Evolutionary conservation across 1,140 invertebrate genomes (phyloP).

Genomic region (Orussus abietinus): DNA sequence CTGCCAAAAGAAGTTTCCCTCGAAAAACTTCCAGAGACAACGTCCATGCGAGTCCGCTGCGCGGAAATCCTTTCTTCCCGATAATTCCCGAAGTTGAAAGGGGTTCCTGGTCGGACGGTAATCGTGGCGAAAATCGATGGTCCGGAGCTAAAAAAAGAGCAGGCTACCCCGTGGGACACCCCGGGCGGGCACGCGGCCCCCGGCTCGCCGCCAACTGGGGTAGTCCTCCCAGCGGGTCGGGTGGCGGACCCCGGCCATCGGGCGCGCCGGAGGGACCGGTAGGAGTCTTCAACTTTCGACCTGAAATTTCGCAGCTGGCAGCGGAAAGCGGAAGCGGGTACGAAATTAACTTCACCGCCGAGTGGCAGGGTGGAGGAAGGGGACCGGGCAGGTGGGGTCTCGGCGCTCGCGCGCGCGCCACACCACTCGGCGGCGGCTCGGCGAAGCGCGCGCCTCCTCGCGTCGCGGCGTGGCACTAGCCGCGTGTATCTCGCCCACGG

Average conservation of each 20-base stretch:
- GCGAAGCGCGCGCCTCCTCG: too few relatives aligned
- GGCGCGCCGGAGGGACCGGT: conserved; percentile 19
- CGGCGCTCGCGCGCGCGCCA: background rate
- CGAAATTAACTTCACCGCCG: conserved; percentile 14
- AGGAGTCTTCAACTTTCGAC: conserved; percentile 6
- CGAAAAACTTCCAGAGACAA: too few relatives aligned
- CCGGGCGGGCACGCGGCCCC: too few relatives aligned
- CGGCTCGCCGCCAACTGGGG: conserved; percentile 11
- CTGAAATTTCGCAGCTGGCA: conserved; percentile 21
- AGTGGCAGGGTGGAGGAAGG: conserved; percentile 1
- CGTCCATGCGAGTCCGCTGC: too few relatives aligned
- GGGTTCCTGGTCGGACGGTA: too few relatives aligned
- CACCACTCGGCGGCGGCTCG: conserved; percentile 1
- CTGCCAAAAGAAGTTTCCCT: too few relatives aligned
- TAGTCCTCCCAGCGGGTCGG: conserved; percentile 5
- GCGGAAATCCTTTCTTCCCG: too few relatives aligned
- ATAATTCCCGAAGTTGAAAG: too few relatives aligned
- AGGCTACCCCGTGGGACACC: too few relatives aligned
- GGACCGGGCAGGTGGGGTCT: conserved; percentile 21
- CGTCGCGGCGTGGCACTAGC: too few relatives aligned
- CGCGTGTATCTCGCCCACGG: conserved; percentile 14
- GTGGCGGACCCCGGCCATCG: conserved; percentile 1
- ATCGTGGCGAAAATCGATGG: too few relatives aligned
- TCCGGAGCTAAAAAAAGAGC: too few relatives aligned
- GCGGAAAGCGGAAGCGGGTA: conserved; percentile 19